Conservation (phyloP, 2,888 invertebrate genomes). For the Diaphora mendica region DNA sequence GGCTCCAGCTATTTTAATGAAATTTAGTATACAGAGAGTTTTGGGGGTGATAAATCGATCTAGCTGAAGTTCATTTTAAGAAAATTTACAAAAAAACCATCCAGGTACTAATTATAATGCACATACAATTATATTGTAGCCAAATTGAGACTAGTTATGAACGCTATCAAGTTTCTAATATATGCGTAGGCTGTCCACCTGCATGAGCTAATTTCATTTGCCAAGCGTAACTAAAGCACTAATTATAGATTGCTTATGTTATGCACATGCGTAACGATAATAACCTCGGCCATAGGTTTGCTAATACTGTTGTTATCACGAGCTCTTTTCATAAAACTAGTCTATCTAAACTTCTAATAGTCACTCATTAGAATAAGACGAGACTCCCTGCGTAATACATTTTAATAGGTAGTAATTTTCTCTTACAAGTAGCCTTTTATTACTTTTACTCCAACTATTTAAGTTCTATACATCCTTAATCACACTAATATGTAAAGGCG, state of each 20-base stretch:
- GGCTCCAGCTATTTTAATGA: too few species aligned
- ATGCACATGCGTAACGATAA: conserved; percentile 43
- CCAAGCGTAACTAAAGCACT: conserved; percentile 47
- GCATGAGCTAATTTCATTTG: conserved; percentile 60
- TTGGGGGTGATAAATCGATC: too few species aligned
- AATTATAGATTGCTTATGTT: conserved; percentile 38
- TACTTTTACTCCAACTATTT: not conserved
- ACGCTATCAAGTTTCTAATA: conserved; percentile 45
- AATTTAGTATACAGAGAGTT: too few species aligned
- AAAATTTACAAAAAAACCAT: too few species aligned
- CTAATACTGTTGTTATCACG: not conserved
- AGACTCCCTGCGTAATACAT: not conserved
- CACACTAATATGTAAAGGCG: too few species aligned
- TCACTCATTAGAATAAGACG: not conserved
- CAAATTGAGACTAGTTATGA: conserved; percentile 4
- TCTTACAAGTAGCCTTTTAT: not conserved
- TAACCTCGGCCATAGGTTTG: conserved; percentile 28
- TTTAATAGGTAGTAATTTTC: not conserved
- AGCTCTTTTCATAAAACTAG: not conserved
- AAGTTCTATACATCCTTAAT: not conserved
- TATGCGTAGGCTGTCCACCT: conserved; percentile 49
- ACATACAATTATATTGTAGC: not conserved
- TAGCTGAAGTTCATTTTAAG: too few species aligned
- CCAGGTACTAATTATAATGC: too few species aligned
- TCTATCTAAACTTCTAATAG: not conserved